Evolutionary conservation across 2,113 vertebrate genomes (phyloP).

Genomic region (Taxidea taxus): DNA sequence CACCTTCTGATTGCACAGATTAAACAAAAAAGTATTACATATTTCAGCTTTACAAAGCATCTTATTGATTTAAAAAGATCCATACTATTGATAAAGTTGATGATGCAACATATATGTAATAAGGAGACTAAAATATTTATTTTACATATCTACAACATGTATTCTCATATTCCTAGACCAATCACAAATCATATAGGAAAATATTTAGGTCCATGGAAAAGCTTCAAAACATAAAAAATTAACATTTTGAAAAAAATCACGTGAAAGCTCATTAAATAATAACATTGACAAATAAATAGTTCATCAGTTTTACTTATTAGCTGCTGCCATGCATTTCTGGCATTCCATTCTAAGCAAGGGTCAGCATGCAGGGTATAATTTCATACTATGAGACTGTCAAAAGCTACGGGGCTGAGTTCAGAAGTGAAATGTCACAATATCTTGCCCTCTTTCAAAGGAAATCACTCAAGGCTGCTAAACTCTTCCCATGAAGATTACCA

Average conservation of each 20-base stretch:
- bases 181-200: slow-evolving; percentile 83
- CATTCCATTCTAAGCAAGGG: slow-evolving; percentile 77
- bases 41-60: slow-evolving; percentile 71
- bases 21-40: slow-evolving; percentile 77
- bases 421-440: slow-evolving; percentile 65
- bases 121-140: slow-evolving; percentile 84
- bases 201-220: slow-evolving; percentile 82
- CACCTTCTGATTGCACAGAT: slow-evolving; percentile 79
- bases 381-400: slow-evolving; percentile 73
- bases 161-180: slow-evolving; percentile 80
- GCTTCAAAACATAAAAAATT: slow-evolving; percentile 79
- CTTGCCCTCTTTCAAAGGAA: slow-evolving; percentile 61
- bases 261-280: slow-evolving; percentile 87
- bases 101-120: slow-evolving; percentile 73
- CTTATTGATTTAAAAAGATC: slow-evolving; percentile 71
- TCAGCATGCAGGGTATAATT: slow-evolving; percentile 81
- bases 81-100: slow-evolving; percentile 66
- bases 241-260: slow-evolving; percentile 80
- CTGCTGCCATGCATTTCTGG: slow-evolving; percentile 83
- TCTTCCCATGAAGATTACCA: slow-evolving; percentile 71
- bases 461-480: slow-evolving; percentile 30
- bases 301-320: slow-evolving; percentile 83
- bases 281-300: slow-evolving; percentile 90
- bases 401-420: slow-evolving; percentile 71
- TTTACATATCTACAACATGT: slow-evolving; percentile 93